These are phyloP conservation scores for Rhinichthys osculus DNA, from an alignment of 2,797 vertebrate species.

Conservation along the genomic window DNA sequence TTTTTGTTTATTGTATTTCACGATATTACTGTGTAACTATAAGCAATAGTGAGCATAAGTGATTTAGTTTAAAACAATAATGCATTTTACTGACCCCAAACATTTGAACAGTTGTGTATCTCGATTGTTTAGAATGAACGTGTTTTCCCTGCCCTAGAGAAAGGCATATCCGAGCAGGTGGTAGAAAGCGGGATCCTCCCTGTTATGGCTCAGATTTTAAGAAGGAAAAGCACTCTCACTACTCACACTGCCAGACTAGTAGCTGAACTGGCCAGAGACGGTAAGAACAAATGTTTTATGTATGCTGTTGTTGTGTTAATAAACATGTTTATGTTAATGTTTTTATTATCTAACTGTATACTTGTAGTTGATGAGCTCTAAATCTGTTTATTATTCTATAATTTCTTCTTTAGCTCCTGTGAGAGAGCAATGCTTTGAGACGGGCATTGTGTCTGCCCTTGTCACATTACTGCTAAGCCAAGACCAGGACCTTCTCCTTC, in stretches of 20 bases:
- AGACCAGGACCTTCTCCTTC: constrained; percentile 84
- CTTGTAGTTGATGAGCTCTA: too few species aligned
- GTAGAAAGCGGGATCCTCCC: constrained; percentile 80
- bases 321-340: too few species aligned
- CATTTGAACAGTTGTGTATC: constrained; percentile 16
- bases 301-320: too few species aligned
- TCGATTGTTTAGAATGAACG: background rate
- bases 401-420: constrained; percentile 77
- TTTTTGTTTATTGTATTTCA: background rate
- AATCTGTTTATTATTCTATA: background rate
- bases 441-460: constrained; percentile 80
- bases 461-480: constrained; percentile 81
- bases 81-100: background rate
- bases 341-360: background rate
- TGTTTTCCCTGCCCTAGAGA: constrained; percentile 67
- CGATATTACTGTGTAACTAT: background rate
- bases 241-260: constrained; percentile 81
- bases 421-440: constrained; percentile 81
- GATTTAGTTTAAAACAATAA: background rate
- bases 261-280: constrained; percentile 85
- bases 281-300: constrained; percentile 63
- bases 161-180: constrained; percentile 80
- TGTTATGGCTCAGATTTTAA: constrained; percentile 80
- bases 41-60: background rate
- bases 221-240: constrained; percentile 76